These are phyloP conservation scores for Steromphala cineraria DNA, from an alignment of 2,888 invertebrate genomes.

Conservation along the genomic window DNA sequence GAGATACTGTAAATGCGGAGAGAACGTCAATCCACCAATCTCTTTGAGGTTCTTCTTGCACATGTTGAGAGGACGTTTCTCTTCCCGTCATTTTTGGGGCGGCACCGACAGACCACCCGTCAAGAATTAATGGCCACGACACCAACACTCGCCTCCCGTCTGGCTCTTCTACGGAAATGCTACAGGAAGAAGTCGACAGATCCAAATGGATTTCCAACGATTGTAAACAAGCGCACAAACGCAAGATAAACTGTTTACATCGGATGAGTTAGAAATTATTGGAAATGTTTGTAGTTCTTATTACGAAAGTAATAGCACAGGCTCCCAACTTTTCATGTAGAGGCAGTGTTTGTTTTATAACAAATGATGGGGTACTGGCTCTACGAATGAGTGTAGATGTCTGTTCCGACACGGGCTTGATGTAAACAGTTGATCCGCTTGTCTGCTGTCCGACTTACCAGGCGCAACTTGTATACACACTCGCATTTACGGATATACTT, in stretches of 20 bases:
- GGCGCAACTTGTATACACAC: not conserved
- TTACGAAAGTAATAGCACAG: slow-evolving; percentile 16
- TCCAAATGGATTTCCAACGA: slow-evolving; percentile 19
- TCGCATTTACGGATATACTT: not conserved
- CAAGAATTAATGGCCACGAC: not conserved
- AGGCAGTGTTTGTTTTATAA: slow-evolving; percentile 21
- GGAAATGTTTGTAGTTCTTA: slow-evolving; percentile 15
- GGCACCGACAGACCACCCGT: not conserved
- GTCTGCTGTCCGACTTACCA: no score
- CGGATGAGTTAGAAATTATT: slow-evolving; percentile 16
- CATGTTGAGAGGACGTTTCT: no score
- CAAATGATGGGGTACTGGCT: slow-evolving; percentile 5
- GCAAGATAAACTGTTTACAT: slow-evolving; percentile 20
- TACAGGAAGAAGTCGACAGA: slow-evolving; percentile 17
- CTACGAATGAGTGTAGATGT: not conserved
- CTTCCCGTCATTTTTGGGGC: no score
- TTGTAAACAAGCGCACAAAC: slow-evolving; percentile 18
- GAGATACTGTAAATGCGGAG: not conserved
- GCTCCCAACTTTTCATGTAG: slow-evolving; percentile 13
- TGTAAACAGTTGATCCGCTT: not conserved
- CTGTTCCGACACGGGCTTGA: not conserved
- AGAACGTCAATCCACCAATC: no score
- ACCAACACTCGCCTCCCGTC: not conserved
- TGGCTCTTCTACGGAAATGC: not conserved
- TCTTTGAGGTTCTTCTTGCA: no score